A percentile compares a stretch with the other conserved stretches of the same genome.
Evolutionary conservation across 2,113 vertebrate species (phyloP).

Genomic region (Ancistrus triradiatus): DNA sequence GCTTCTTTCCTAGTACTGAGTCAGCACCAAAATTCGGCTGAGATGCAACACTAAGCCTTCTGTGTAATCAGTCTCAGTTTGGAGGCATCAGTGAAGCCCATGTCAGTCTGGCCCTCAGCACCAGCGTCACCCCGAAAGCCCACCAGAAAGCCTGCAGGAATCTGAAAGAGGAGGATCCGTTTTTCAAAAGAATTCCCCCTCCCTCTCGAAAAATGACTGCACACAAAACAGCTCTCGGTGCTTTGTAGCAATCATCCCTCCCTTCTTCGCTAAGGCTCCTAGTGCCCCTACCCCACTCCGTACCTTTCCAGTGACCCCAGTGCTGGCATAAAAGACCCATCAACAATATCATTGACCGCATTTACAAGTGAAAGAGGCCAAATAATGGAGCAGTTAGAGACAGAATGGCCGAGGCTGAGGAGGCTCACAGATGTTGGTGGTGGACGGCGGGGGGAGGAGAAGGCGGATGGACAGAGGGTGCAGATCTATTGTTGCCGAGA

Average conservation of each 20-base stretch:
- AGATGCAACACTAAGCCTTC: too few relatives aligned
- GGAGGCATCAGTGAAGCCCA: not conserved
- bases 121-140: slow-evolving; percentile 28
- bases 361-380: slow-evolving; percentile 80
- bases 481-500: slow-evolving; percentile 31
- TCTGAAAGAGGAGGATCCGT: slow-evolving; percentile 6
- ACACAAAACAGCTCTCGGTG: slow-evolving; percentile 48
- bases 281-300: slow-evolving; percentile 17
- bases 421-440: slow-evolving; percentile 87
- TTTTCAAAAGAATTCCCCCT: slow-evolving; percentile 24
- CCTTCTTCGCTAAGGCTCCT: slow-evolving; percentile 23
- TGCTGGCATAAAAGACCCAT: slow-evolving; percentile 52
- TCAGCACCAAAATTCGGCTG: too few relatives aligned
- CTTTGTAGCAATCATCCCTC: slow-evolving; percentile 50
- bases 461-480: slow-evolving; percentile 67
- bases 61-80: too few relatives aligned
- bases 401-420: slow-evolving; percentile 78
- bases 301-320: slow-evolving; percentile 53
- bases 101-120: slow-evolving; percentile 3
- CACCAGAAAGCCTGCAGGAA: slow-evolving; percentile 39
- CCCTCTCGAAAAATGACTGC: slow-evolving; percentile 39
- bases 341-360: slow-evolving; percentile 56
- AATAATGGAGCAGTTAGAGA: slow-evolving; percentile 85
- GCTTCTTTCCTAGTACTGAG: not conserved
- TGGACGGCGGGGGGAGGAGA: slow-evolving; percentile 68